Evolutionary conservation across 2,888 invertebrate genomes (phyloP).

Genomic region (Ramazzottius varieornatus): DNA sequence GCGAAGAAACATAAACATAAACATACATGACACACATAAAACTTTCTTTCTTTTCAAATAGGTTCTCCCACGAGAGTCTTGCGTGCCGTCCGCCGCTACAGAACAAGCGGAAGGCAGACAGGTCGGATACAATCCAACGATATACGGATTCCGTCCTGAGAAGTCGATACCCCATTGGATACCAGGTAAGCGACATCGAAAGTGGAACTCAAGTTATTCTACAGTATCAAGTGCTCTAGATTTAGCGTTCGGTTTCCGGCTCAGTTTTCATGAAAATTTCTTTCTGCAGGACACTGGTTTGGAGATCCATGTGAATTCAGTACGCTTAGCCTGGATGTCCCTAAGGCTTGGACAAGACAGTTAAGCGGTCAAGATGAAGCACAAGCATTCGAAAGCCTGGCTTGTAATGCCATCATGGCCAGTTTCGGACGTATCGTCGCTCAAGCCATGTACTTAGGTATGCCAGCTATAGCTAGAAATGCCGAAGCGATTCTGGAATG

Average conservation of each 20-base stretch:
- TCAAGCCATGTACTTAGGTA: background rate
- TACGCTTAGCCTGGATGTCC: background rate
- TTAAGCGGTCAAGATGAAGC: background rate
- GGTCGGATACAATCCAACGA: too few species aligned
- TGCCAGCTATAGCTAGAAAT: background rate
- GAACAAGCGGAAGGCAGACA: too few species aligned
- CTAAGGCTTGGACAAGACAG: background rate
- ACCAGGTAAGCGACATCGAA: background rate
- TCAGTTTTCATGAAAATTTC: too few species aligned
- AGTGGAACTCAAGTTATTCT: background rate
- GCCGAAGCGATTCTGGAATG: too few species aligned
- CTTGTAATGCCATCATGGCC: background rate
- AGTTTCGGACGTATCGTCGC: background rate
- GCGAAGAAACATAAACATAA: background rate
- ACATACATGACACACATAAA: too few species aligned
- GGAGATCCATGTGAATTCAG: conserved; percentile 3
- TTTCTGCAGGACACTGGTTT: background rate
- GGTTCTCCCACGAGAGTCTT: too few species aligned
- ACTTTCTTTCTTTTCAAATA: too few species aligned
- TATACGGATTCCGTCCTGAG: background rate
- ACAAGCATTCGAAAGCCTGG: background rate
- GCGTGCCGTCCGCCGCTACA: too few species aligned
- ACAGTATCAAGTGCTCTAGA: background rate
- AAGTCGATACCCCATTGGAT: background rate
- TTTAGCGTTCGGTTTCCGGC: background rate